Percentiles rank a stretch among this genome's conserved stretches.
These are phyloP conservation scores for Protobothrops mucrosquamatus DNA, from an alignment of 2,113 vertebrate genomes.

Conservation along the genomic window DNA sequence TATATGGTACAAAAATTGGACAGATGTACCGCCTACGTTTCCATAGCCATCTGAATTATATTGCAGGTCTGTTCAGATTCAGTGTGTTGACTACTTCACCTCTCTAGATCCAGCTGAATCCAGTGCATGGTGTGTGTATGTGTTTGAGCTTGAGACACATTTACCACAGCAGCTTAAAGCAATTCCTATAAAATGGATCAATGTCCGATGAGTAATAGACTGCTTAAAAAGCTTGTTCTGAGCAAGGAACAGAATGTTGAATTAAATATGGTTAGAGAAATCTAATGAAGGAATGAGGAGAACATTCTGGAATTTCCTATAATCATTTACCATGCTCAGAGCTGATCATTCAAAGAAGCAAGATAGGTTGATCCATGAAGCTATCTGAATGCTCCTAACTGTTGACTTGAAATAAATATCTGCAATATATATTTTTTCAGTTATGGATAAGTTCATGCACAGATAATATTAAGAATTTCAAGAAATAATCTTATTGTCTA, in stretches of 20 bases:
- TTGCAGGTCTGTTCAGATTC: background rate
- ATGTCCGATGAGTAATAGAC: background rate
- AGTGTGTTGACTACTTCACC: background rate
- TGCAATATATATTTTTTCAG: background rate
- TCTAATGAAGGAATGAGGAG: background rate
- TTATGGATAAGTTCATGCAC: conserved; percentile 1
- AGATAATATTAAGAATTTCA: background rate
- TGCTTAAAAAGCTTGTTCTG: background rate
- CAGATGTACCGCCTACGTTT: background rate
- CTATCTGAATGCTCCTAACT: background rate
- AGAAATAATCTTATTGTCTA: conserved; percentile 32
- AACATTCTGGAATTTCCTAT: background rate
- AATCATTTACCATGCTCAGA: background rate
- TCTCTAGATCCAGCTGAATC: background rate
- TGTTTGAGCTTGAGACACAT: background rate
- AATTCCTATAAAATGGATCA: background rate
- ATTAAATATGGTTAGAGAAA: background rate
- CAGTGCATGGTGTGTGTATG: background rate
- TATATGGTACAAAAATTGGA: background rate
- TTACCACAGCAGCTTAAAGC: background rate
- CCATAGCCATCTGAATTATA: background rate
- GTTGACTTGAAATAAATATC: background rate
- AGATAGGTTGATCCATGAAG: background rate
- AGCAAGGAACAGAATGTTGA: background rate
- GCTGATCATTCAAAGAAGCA: background rate